Percentiles rank a stretch among this genome's conserved stretches.
Conservation (phyloP, 2,797 vertebrate species). For the Pteronotus mesoamericanus region DNA sequence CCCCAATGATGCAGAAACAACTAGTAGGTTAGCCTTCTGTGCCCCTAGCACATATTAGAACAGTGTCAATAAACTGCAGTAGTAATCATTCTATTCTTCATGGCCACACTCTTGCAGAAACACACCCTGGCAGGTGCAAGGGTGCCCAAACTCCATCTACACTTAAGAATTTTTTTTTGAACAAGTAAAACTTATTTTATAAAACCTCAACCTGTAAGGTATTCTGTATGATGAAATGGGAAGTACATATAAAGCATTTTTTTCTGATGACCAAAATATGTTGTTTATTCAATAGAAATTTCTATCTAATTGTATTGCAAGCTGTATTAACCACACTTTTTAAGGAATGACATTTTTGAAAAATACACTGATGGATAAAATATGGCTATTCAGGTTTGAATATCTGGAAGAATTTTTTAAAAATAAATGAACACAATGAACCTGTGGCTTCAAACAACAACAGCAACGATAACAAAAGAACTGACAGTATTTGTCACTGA, state of each 20-base stretch:
- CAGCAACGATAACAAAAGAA: not conserved
- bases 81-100: not conserved
- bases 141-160: fast-evolving
- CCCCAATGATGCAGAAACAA: not conserved
- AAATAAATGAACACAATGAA: not conserved
- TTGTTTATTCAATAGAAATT: not conserved
- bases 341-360: not conserved
- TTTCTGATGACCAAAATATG: not conserved
- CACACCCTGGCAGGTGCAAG: not conserved
- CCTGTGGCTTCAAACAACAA: not conserved
- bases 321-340: not conserved
- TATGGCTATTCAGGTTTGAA: not conserved
- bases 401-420: not conserved
- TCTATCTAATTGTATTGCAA: not conserved
- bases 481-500: not conserved
- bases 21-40: not conserved
- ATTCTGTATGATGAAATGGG: not conserved
- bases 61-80: not conserved
- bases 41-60: not conserved
- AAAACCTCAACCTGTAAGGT: not conserved
- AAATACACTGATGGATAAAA: not conserved
- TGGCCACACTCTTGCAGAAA: not conserved
- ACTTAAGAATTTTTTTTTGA: not conserved
- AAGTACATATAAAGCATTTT: not conserved
- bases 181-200: not conserved